phyloP scores from a whole-genome alignment of 2,797 vertebrate genomes.

The Sebastes cheni region DNA sequence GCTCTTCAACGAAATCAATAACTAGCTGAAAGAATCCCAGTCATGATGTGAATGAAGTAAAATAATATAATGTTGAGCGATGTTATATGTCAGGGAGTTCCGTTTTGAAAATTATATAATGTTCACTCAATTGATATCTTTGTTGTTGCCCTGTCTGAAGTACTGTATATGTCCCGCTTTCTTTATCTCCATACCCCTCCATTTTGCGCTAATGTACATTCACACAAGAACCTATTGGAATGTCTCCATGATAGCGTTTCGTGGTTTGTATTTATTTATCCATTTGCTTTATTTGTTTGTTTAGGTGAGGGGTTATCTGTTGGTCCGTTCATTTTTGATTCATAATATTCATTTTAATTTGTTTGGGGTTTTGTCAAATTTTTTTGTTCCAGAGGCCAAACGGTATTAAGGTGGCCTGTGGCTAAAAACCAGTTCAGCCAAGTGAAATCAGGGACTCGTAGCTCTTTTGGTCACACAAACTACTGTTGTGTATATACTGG shows the following conservation, averaged over 20 bases:
- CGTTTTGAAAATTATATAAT: slow-evolving; percentile 71
- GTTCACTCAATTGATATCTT: slow-evolving; percentile 70
- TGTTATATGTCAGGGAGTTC: slow-evolving; percentile 77
- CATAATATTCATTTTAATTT: slow-evolving; percentile 47
- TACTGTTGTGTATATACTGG: slow-evolving; percentile 77
- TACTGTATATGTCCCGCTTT: slow-evolving; percentile 71
- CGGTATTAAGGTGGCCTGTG: slow-evolving; percentile 71
- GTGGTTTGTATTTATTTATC: slow-evolving; percentile 66
- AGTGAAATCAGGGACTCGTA: slow-evolving; percentile 85
- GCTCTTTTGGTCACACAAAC: slow-evolving; percentile 79
- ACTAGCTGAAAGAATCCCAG: slow-evolving; percentile 56
- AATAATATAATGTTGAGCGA: slow-evolving; percentile 67
- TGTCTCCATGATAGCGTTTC: slow-evolving; percentile 61
- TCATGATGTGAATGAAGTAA: slow-evolving; percentile 73
- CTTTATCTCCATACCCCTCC: slow-evolving; percentile 45
- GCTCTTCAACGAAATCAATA: slow-evolving; percentile 37
- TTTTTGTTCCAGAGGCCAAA: slow-evolving; percentile 60
- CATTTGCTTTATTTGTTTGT: slow-evolving; percentile 58
- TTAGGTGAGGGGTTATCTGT: slow-evolving; percentile 41
- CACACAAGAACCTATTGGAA: slow-evolving; percentile 68
- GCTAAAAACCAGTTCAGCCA: slow-evolving; percentile 78
- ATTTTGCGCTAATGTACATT: slow-evolving; percentile 63
- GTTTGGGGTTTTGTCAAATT: slow-evolving; percentile 46
- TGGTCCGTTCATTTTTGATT: slow-evolving; percentile 43
- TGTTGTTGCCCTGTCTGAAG: slow-evolving; percentile 76